These are phyloP conservation scores for Pediacus dermestoides DNA, from an alignment of 2,888 invertebrate species.

Conservation along the genomic window DNA sequence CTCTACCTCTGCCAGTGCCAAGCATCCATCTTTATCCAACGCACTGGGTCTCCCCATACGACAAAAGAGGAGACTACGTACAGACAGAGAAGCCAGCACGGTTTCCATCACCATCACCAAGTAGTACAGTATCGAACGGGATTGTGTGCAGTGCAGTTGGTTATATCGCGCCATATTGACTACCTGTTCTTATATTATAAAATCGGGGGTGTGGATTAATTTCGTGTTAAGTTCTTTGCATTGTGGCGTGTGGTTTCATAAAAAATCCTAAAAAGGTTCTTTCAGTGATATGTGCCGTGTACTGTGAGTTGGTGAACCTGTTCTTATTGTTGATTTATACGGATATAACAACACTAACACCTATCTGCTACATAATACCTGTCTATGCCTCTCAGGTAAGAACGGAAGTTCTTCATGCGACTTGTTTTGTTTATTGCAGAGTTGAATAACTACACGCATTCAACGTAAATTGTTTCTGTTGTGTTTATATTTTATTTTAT, in stretches of 20 bases:
- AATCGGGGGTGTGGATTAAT: constrained; percentile 22
- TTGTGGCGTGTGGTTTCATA: constrained; percentile 6
- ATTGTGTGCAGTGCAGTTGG: constrained; percentile 20
- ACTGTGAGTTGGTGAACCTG: constrained; percentile 23
- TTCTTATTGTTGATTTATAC: constrained; percentile 20
- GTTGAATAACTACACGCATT: too few species aligned
- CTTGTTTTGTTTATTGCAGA: too few species aligned
- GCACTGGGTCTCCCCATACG: constrained; percentile 12
- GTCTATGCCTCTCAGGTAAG: constrained; percentile 17
- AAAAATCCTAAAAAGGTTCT: constrained; percentile 14
- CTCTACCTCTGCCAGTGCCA: too few species aligned
- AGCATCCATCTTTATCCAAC: constrained; percentile 11
- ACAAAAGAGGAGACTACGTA: constrained; percentile 6
- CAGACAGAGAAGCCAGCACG: constrained; percentile 12
- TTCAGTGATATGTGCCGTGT: constrained; percentile 20
- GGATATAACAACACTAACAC: constrained; percentile 15
- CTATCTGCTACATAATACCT: constrained; percentile 15
- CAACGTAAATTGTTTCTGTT: too few species aligned
- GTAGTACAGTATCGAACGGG: constrained; percentile 30
- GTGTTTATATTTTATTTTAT: too few species aligned
- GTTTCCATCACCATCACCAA: constrained; percentile 11
- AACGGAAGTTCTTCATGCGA: constrained; percentile 14
- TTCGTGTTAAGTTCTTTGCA: constrained; percentile 13
- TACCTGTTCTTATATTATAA: constrained; percentile 10
- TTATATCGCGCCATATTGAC: constrained; percentile 27